Conservation (phyloP, 2,888 invertebrate genomes). For the Lucinisca nassula region DNA sequence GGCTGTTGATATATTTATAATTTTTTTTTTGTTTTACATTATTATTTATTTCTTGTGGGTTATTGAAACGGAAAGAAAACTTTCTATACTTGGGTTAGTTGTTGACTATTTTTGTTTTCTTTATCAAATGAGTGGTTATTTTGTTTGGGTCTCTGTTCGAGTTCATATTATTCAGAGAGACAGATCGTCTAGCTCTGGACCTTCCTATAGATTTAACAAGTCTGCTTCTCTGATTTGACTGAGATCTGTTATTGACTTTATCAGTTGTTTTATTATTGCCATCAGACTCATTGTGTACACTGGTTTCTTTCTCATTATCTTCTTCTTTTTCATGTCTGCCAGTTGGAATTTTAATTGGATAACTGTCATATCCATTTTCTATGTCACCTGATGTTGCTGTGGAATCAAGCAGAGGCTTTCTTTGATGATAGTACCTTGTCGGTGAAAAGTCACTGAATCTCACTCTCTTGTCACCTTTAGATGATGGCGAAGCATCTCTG, state of each 20-base stretch:
- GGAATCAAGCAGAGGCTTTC: not conserved
- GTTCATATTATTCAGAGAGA: conserved; percentile 52
- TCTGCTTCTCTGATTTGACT: not conserved
- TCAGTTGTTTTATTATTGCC: not conserved
- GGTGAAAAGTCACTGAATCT: conserved; percentile 4
- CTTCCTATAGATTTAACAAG: conserved; percentile 21
- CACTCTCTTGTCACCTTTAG: not conserved
- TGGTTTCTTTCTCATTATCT: not conserved
- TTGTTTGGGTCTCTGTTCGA: conserved; percentile 55
- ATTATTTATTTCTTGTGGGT: too few relatives aligned
- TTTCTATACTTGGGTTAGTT: too few relatives aligned
- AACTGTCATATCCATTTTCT: not conserved
- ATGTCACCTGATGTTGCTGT: not conserved
- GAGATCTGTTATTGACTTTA: conserved; percentile 9
- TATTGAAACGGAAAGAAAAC: too few relatives aligned
- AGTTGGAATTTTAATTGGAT: not conserved
- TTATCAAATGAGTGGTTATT: conserved; percentile 62
- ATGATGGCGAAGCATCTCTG: not conserved
- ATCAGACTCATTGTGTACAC: not conserved
- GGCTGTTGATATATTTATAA: too few relatives aligned
- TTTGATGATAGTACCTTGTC: not conserved
- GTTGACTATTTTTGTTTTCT: conserved; percentile 37
- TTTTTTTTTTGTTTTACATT: too few relatives aligned
- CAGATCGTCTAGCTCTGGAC: conserved; percentile 44
- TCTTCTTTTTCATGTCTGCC: not conserved